These are phyloP conservation scores for Drosophila nigrodunni DNA, from an alignment of 1,140 invertebrate species.

Conservation along the genomic window DNA sequence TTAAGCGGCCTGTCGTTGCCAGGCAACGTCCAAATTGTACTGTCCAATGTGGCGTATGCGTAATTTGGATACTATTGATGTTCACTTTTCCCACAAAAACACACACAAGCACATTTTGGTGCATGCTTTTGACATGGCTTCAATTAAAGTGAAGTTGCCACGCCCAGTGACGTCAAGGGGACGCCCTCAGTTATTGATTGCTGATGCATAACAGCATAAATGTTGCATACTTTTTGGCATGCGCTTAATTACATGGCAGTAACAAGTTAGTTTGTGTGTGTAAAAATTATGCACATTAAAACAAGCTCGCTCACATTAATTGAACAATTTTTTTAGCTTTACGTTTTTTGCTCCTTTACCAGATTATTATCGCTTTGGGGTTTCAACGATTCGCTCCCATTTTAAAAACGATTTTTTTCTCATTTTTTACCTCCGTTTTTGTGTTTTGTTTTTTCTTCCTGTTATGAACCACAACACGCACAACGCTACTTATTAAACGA, in stretches of 20 bases:
- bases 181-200: constrained; percentile 68
- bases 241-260: constrained; percentile 77
- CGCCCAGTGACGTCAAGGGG: constrained; percentile 33
- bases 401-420: constrained; percentile 1
- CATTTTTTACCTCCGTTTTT: neutral
- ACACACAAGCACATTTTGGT: constrained; percentile 40
- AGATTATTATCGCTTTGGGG: constrained; percentile 66
- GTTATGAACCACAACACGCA: constrained; percentile 36
- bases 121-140: constrained; percentile 67
- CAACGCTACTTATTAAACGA: constrained; percentile 52
- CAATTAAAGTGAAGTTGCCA: constrained; percentile 64
- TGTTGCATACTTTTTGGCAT: constrained; percentile 79
- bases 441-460: neutral
- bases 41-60: constrained; percentile 52
- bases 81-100: neutral
- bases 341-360: constrained; percentile 61
- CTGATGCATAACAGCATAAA: constrained; percentile 55
- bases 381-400: constrained; percentile 37
- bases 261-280: constrained; percentile 58
- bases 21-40: constrained; percentile 1
- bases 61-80: constrained; percentile 60
- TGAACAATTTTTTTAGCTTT: constrained; percentile 73
- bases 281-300: constrained; percentile 71
- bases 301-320: constrained; percentile 71
- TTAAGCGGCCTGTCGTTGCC: constrained; percentile 2